phyloP scores from a whole-genome alignment of 2,797 vertebrate genomes.

The Numenius phaeopus region DNA sequence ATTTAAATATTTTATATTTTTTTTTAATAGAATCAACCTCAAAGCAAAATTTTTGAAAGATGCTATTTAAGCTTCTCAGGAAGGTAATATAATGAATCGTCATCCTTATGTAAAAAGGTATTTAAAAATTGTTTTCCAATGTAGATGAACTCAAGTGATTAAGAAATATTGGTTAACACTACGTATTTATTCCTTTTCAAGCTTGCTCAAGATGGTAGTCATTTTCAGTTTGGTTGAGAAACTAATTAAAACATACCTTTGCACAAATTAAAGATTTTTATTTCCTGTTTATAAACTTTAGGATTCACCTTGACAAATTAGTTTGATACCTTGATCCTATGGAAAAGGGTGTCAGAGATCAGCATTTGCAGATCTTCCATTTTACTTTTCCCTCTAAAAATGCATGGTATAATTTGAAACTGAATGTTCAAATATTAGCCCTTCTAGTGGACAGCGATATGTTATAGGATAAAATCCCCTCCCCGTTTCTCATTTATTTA shows the following conservation, averaged over 20 bases:
- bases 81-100: background rate
- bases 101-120: background rate
- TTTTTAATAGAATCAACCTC: background rate
- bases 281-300: background rate
- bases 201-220: background rate
- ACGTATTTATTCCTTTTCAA: background rate
- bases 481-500: background rate
- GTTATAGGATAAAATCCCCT: background rate
- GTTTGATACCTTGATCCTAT: background rate
- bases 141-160: background rate
- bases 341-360: background rate
- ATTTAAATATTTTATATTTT: background rate
- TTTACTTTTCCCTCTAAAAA: background rate
- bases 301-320: background rate
- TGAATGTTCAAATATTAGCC: background rate
- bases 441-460: background rate
- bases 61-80: background rate
- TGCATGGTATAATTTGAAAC: background rate
- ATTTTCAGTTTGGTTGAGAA: background rate
- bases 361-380: background rate
- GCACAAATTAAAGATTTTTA: background rate
- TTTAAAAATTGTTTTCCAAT: background rate
- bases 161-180: background rate
- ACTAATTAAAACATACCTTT: background rate
- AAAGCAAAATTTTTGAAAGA: background rate